Evolutionary conservation across 2,888 invertebrate genomes (phyloP), one percentile per base, ranked within the genome.

Genomic region (Hydraecia micacea): DNA sequence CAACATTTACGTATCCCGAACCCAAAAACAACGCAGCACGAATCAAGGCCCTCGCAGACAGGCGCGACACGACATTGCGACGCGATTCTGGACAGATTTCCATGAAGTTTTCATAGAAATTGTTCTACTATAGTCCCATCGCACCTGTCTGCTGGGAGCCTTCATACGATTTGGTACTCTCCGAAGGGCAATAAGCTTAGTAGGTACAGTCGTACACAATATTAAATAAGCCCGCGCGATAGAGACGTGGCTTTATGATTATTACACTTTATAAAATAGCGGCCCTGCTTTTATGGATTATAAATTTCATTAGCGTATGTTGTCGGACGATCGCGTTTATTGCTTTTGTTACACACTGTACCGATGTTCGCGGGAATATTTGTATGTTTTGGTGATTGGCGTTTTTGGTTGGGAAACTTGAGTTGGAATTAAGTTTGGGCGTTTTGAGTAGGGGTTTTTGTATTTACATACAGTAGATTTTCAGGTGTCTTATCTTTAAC

Each of bases 241-340:
- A 86, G 87, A 86, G 82, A 87, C 82, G 81, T 85, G 91, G 92
- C 92, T 96, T 96, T 95, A 96, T 94, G 94, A 95, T 96, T 96
- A 96, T 96, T 95, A 94, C 95, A 95, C 95, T 94, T 95, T 94
- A 96, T 95, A 96, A 95, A 96, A 94, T 93, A 93, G 92, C 93
- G 90, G 90, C 87, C 86, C 85, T 74, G 89, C 93, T 92, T 95
- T 96, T 95, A 95, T 95, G 95, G 95, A 94, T 95, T 94, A 95
- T 96, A 95, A 95, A 96, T 95, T 96, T 95, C 93, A 95, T 96
- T 96, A 96, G 95, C 94, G 93, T 93, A 93, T 93, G 95, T 93
- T 94, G 94, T 93, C 90, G 90, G 92, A 91, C 93, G 92, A 94
- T 93, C 92, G 92, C 91, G 93, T 95, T 95, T 95, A 95, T 94